phyloP scores from a whole-genome alignment of 2,888 invertebrate species.

The Drosophila aldrichi region DNA sequence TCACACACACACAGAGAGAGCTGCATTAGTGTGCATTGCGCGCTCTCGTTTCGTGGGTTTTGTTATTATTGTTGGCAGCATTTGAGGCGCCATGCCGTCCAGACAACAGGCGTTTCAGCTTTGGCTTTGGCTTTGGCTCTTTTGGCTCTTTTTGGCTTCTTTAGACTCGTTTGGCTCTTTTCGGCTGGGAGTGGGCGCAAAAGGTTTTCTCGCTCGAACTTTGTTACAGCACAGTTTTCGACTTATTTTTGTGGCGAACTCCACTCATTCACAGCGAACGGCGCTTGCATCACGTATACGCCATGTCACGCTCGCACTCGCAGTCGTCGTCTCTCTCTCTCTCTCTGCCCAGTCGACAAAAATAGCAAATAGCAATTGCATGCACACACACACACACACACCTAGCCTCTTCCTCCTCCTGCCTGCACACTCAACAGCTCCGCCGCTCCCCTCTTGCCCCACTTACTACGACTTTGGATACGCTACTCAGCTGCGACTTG shows the following conservation, averaged over 20 bases:
- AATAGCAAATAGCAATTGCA: conserved; percentile 63
- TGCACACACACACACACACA: conserved; percentile 14
- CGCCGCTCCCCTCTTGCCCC: neutral
- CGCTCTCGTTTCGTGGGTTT: conserved; percentile 77
- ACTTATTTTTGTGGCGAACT: conserved; percentile 72
- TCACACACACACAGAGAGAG: conserved; percentile 34
- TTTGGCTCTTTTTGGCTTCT: conserved; percentile 37
- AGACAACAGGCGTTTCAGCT: conserved; percentile 79
- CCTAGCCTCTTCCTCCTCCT: no score
- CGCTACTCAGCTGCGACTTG: conserved; percentile 62
- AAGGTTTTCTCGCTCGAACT: conserved; percentile 68
- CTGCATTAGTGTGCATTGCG: conserved; percentile 40
- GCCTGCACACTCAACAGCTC: conserved; percentile 4
- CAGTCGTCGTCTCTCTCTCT: neutral
- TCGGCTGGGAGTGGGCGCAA: conserved; percentile 53
- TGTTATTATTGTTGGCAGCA: conserved; percentile 79
- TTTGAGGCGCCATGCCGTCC: conserved; percentile 79
- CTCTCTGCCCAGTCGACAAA: conserved; percentile 47
- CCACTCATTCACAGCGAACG: conserved; percentile 42
- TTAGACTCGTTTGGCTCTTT: conserved; percentile 21
- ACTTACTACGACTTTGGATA: conserved; percentile 15
- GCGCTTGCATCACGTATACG: conserved; percentile 62
- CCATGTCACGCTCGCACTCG: conserved; percentile 12
- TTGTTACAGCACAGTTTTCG: conserved; percentile 66
- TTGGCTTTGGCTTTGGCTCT: conserved; percentile 52